Base-by-base conservation (phyloP, 2,888 invertebrate species). In the Choristoneura rosaceana region DNA sequence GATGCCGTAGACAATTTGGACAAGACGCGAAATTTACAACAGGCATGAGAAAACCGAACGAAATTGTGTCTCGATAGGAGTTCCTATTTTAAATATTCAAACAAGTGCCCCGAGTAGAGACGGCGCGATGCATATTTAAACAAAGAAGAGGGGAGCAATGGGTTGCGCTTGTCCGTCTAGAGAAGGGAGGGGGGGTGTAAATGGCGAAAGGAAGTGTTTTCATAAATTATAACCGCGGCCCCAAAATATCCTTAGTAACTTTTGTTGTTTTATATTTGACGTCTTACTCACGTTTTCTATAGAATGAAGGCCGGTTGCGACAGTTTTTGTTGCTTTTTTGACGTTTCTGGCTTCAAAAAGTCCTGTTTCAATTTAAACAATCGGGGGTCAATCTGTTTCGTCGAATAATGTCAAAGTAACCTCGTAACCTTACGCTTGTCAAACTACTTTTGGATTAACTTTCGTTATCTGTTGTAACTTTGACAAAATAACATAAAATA, bases 31-130 rank as follows among this genome's bases (percentile, higher is more conserved):
- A 74, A 75, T 75, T 75, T 75, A 75, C 68, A 68, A 60, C 69
- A 45, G 58, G 43, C 67, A 79, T 76, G 76, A 80, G 75, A 79
- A 76, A 76, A 75, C 75, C 75, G 75, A 80, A 85, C 80, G 80
- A 81, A 84, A 84, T 82, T 83, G 82, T 81, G 84, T 81, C 84
- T 85, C 89, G 83, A 90, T 90, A 87, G 87, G 82, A 87, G 84
- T 85, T 87, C 71, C 84, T 83, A 87, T 87, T 85, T 91, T 84
- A 90, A 91, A 91, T 91, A 91, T 92, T 90, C 90, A 92, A 84
- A 87, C 87, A 88, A 87, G 86, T 87, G 83, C 85, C 83, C 81
- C 81, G 81, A 86, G 87, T 82, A 83, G 85, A 89, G 84, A 86
- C 84, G 85, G 82, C 77, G 83, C 82, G 82, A 84, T 92, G 87